phyloP scores from a whole-genome alignment of 2,797 vertebrate species.

The Neosilurus hyrtlii region DNA sequence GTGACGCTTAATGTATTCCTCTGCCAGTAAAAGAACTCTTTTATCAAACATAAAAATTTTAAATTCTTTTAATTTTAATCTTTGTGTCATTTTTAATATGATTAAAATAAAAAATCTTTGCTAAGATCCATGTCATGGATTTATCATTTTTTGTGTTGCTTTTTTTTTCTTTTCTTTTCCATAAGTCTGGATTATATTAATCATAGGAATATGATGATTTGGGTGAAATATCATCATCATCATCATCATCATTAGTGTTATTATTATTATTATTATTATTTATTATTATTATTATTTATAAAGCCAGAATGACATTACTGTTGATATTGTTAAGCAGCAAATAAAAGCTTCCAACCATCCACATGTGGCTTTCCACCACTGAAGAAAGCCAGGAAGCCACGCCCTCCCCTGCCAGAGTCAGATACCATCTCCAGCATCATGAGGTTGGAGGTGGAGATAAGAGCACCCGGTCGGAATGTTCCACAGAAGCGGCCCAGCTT shows the following conservation, averaged over 20 bases:
- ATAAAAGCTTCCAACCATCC: conserved; percentile 69
- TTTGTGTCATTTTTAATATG: background rate
- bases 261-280: too few relatives aligned
- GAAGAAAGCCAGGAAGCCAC: conserved; percentile 85
- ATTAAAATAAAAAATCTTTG: background rate
- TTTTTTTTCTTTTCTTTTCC: background rate
- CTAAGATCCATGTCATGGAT: background rate
- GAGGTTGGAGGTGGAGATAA: conserved; percentile 83
- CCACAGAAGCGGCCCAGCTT: conserved; percentile 86
- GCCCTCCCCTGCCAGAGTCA: conserved; percentile 75
- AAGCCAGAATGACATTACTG: background rate
- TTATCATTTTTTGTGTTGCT: background rate
- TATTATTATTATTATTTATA: too few relatives aligned
- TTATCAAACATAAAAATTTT: background rate
- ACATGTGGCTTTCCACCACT: conserved; percentile 79
- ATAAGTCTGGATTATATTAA: background rate
- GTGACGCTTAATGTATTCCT: too few relatives aligned
- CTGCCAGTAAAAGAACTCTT: background rate
- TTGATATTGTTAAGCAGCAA: background rate
- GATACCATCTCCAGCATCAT: conserved; percentile 86
- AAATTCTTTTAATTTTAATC: too few relatives aligned
- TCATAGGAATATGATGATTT: background rate
- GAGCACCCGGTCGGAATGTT: conserved; percentile 84
- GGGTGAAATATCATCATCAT: too few relatives aligned
- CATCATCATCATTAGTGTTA: too few relatives aligned